phyloP scores from a whole-genome alignment of 2,797 vertebrate species.

The Strix occidentalis region DNA sequence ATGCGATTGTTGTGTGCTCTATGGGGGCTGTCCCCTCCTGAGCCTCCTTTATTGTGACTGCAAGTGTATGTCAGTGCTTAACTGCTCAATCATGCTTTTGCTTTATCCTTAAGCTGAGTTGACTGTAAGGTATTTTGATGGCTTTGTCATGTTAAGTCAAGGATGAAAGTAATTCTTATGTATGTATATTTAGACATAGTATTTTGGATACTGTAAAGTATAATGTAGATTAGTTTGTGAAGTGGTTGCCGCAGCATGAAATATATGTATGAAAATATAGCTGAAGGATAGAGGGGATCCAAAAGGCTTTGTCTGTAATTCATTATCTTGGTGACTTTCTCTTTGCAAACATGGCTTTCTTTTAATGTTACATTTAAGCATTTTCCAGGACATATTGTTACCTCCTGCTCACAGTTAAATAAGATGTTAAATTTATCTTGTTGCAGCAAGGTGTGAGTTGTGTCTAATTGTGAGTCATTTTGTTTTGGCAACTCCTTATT shows the following conservation, averaged over 20 bases:
- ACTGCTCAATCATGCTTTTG: background rate
- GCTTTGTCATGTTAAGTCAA: conserved; percentile 11
- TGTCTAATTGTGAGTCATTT: background rate
- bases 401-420: background rate
- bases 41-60: background rate
- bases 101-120: background rate
- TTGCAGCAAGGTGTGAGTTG: background rate
- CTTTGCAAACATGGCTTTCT: background rate
- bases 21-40: background rate
- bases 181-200: background rate
- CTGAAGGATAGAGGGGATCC: background rate
- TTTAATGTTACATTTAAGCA: background rate
- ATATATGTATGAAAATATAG: background rate
- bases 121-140: background rate
- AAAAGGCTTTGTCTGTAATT: background rate
- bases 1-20: background rate
- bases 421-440: background rate
- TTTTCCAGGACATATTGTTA: background rate
- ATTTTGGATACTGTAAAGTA: background rate
- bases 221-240: background rate
- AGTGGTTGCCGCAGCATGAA: background rate
- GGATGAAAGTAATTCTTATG: background rate
- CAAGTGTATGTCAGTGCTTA: background rate
- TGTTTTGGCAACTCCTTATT: background rate
- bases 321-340: background rate